Evolutionary conservation across 2,888 invertebrate species (phyloP).

Genomic region (Drepanosiphum platanoidis): DNA sequence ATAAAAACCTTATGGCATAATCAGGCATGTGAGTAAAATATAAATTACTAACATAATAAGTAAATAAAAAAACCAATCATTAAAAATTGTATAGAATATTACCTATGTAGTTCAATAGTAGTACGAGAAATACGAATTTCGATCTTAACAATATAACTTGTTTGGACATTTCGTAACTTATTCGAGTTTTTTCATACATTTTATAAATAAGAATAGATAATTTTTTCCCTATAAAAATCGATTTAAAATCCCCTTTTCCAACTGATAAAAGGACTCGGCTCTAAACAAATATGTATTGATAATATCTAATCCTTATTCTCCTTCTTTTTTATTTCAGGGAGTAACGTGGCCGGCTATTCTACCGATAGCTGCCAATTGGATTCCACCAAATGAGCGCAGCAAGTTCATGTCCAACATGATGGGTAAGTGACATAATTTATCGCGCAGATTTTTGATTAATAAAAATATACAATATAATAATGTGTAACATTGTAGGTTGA

Average conservation of each 20-base stretch:
- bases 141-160: too few species aligned
- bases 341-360: conserved; percentile 95
- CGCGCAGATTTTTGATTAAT: neutral
- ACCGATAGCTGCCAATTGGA: conserved; percentile 93
- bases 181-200: neutral
- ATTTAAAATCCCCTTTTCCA: neutral
- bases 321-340: conserved; percentile 69
- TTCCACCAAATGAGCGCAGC: conserved; percentile 91
- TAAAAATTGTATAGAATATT: neutral
- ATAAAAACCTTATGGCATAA: neutral
- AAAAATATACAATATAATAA: conserved; percentile 59
- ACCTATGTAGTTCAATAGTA: too few species aligned
- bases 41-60: neutral
- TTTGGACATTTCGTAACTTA: too few species aligned
- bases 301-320: neutral
- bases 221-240: neutral
- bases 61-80: neutral
- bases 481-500: conserved; percentile 52
- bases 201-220: neutral
- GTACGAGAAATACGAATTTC: too few species aligned
- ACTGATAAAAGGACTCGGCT: neutral
- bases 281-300: neutral
- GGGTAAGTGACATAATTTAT: conserved; percentile 71
- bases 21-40: neutral
- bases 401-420: conserved; percentile 94